A percentile compares a stretch with the other conserved stretches of the same genome.
These are phyloP conservation scores for Tholera decimalis DNA, from an alignment of 2,888 invertebrate species.

Conservation along the genomic window DNA sequence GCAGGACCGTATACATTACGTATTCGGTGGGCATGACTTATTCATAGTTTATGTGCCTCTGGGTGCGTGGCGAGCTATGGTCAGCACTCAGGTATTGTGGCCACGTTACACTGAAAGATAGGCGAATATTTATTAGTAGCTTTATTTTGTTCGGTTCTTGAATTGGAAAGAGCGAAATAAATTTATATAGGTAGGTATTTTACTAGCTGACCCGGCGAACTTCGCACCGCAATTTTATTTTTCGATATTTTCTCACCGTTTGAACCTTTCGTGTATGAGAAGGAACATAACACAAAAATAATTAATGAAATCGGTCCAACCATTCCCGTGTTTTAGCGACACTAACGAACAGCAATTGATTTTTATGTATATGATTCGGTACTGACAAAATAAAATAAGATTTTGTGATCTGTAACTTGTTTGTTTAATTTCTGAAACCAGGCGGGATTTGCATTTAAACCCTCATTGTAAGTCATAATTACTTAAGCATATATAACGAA, in stretches of 20 bases:
- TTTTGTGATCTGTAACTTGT: neutral
- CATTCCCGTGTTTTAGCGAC: too few relatives aligned
- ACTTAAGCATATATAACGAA: neutral
- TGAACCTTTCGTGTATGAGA: too few relatives aligned
- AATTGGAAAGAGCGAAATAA: constrained; percentile 15
- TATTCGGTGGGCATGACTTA: constrained; percentile 72
- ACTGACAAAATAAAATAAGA: neutral
- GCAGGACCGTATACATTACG: constrained; percentile 66
- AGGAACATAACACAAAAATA: too few relatives aligned
- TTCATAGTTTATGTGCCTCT: constrained; percentile 70
- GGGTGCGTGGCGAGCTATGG: constrained; percentile 64
- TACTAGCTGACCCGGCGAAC: too few relatives aligned
- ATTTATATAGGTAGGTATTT: too few relatives aligned
- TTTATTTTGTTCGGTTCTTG: constrained; percentile 26
- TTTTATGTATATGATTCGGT: too few relatives aligned
- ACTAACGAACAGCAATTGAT: too few relatives aligned
- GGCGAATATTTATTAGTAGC: constrained; percentile 49
- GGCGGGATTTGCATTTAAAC: neutral
- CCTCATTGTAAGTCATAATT: neutral
- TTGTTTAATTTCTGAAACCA: neutral
- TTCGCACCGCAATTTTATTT: too few relatives aligned
- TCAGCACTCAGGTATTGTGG: constrained; percentile 59
- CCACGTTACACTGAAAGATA: constrained; percentile 51
- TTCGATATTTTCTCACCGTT: too few relatives aligned
- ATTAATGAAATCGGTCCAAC: too few relatives aligned